These are phyloP conservation scores for Ancistrus triradiatus DNA, from an alignment of 2,113 vertebrate genomes.

Conservation along the genomic window DNA sequence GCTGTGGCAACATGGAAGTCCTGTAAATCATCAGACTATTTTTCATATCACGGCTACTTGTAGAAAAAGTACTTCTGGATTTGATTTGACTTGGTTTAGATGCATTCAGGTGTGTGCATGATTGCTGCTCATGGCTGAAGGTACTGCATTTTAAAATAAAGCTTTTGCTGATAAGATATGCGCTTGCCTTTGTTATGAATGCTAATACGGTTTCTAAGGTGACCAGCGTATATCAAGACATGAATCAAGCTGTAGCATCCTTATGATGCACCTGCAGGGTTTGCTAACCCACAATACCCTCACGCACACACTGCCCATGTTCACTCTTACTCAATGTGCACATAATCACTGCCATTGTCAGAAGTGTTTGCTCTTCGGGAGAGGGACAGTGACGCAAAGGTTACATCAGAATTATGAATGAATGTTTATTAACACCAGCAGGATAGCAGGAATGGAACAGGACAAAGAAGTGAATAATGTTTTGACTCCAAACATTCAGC, in stretches of 20 bases:
- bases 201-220: slow-evolving; percentile 38
- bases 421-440: no score
- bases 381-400: slow-evolving; percentile 16
- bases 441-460: slow-evolving; percentile 8
- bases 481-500: neutral
- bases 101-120: neutral
- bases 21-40: no score
- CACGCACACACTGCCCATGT: neutral
- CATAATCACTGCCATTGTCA: slow-evolving; percentile 12
- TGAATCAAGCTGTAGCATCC: slow-evolving; percentile 13
- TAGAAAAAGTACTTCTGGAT: neutral
- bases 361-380: slow-evolving; percentile 40
- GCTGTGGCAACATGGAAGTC: no score
- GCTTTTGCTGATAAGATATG: slow-evolving; percentile 2
- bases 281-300: neutral
- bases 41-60: neutral
- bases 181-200: slow-evolving; percentile 23
- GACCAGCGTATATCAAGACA: slow-evolving; percentile 12
- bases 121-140: neutral
- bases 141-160: neutral
- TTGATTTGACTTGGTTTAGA: neutral
- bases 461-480: neutral
- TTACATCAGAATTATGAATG: slow-evolving; percentile 24
- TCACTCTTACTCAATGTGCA: slow-evolving; percentile 10
- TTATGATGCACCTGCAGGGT: slow-evolving; percentile 29